These are phyloP conservation scores for Drosophila anceps DNA, from an alignment of 2,888 invertebrate genomes.

Conservation along the genomic window DNA sequence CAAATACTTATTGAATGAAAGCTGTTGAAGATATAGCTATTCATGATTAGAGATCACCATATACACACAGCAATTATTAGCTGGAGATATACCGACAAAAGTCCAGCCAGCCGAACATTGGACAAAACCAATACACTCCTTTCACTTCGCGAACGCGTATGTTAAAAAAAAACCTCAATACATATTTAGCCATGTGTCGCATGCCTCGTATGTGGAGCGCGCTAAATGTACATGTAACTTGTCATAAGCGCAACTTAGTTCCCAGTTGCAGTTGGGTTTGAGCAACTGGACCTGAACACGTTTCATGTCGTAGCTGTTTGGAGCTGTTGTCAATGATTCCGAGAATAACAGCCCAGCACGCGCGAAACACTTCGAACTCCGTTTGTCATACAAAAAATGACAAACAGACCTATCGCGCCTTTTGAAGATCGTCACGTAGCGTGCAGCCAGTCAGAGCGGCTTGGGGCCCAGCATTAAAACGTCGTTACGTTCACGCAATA, in stretches of 20 bases:
- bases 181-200: conserved; percentile 42
- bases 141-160: not conserved
- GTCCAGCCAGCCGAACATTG: not conserved
- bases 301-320: conserved; percentile 54
- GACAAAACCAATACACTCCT: not conserved
- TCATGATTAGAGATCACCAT: too few relatives aligned
- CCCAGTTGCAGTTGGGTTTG: conserved; percentile 18
- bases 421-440: conserved; percentile 64
- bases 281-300: conserved; percentile 63
- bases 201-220: conserved; percentile 63
- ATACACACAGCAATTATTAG: too few relatives aligned
- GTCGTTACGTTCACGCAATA: conserved; percentile 17
- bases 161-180: conserved; percentile 12
- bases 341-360: conserved; percentile 73
- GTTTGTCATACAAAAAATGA: conserved; percentile 62
- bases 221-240: conserved; percentile 68
- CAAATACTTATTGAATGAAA: not conserved
- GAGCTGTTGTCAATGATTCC: conserved; percentile 60
- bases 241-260: conserved; percentile 66
- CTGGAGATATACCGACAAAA: too few relatives aligned
- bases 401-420: conserved; percentile 46
- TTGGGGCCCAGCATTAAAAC: conserved; percentile 50
- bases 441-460: conserved; percentile 6
- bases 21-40: not conserved
- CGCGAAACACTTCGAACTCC: conserved; percentile 47